Conservation (phyloP, 2,888 invertebrate species). For the Heliconius aoede region DNA sequence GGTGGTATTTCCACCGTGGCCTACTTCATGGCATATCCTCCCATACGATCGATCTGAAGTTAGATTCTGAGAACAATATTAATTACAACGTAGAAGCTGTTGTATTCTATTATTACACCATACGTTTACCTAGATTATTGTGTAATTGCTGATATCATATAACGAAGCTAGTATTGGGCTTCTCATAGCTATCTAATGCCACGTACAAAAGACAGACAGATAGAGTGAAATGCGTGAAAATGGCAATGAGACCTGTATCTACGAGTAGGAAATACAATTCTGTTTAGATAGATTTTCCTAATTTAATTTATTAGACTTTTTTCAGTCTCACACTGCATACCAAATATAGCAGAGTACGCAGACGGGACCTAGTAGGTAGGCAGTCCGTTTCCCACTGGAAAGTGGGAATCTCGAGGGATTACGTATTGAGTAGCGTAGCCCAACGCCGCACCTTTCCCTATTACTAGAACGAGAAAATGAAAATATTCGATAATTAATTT, state of each 20-base stretch:
- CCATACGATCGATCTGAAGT: conserved; percentile 13
- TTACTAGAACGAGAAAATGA: too few species aligned
- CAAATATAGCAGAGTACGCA: too few species aligned
- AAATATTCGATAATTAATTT: too few species aligned
- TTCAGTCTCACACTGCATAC: too few species aligned
- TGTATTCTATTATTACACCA: not conserved
- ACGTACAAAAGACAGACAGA: not conserved
- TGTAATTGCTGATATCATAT: not conserved
- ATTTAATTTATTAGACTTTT: too few species aligned
- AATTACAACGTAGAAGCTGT: conserved; percentile 8
- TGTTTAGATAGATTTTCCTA: too few species aligned
- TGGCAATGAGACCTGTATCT: not conserved
- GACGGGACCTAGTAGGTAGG: too few species aligned
- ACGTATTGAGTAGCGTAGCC: too few species aligned
- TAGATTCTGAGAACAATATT: conserved; percentile 20
- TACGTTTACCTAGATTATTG: not conserved
- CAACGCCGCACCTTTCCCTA: too few species aligned
- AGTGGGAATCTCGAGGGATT: too few species aligned
- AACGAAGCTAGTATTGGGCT: not conserved
- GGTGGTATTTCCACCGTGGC: conserved; percentile 47
- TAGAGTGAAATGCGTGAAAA: not conserved
- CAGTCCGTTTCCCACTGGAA: too few species aligned
- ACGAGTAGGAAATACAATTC: too few species aligned
- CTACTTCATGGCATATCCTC: conserved; percentile 29
- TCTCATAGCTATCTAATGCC: not conserved